Conservation (phyloP, 2,888 invertebrate genomes). For the Synergus itoensis region DNA sequence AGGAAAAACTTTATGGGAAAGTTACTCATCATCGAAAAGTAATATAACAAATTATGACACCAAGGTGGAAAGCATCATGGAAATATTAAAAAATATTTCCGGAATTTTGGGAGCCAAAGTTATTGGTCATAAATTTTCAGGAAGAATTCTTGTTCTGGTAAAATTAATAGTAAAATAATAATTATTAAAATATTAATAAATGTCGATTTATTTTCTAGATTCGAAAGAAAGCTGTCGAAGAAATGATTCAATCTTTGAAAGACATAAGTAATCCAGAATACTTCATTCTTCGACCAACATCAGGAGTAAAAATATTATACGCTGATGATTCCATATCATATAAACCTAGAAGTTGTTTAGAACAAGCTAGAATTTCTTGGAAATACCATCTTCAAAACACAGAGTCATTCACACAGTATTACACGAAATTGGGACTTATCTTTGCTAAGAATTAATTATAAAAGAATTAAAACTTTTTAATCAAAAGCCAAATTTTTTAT, state of each 20-base stretch:
- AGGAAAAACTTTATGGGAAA: neutral
- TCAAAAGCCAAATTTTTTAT: neutral
- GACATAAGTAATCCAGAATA: neutral
- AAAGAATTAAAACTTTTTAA: neutral
- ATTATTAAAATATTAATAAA: neutral
- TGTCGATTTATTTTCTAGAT: neutral
- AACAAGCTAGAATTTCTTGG: neutral
- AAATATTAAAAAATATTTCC: neutral
- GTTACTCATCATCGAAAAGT: neutral
- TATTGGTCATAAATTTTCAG: constrained; percentile 7
- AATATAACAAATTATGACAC: neutral
- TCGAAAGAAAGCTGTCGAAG: neutral
- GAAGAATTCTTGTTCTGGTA: constrained; percentile 12
- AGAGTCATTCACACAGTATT: neutral
- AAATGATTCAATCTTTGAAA: neutral
- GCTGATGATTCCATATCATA: neutral
- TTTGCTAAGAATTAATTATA: neutral
- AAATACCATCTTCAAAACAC: neutral
- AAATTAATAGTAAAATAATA: neutral
- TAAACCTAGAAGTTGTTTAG: neutral
- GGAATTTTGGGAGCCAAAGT: constrained; percentile 17
- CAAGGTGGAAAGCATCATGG: neutral
- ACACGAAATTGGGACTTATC: neutral
- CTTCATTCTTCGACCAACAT: neutral
- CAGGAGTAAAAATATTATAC: neutral